phyloP scores from a whole-genome alignment of 2,113 vertebrate species.

The Stegastes partitus region DNA sequence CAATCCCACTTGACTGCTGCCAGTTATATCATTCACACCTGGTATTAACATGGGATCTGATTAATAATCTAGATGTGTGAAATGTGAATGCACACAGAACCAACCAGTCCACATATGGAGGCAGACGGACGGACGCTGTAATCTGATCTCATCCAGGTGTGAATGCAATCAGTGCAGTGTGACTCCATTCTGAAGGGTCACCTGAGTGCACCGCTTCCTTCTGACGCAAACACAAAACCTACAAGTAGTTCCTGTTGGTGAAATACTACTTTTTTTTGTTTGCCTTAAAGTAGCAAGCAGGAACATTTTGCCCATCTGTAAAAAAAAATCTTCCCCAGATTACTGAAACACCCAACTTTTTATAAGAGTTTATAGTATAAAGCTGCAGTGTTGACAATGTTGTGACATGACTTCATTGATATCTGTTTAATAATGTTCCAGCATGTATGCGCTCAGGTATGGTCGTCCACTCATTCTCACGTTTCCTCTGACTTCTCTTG shows the following conservation, averaged over 20 bases:
- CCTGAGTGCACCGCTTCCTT: background rate
- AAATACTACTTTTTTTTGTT: background rate
- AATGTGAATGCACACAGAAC: background rate
- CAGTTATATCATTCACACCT: background rate
- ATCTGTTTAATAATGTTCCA: constrained; percentile 9
- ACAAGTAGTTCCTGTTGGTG: background rate
- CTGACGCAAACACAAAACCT: background rate
- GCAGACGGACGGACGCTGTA: background rate
- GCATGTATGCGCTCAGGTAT: background rate
- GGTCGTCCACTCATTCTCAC: background rate
- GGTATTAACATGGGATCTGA: background rate
- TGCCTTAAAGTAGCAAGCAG: background rate
- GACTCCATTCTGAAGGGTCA: background rate
- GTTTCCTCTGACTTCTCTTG: constrained; percentile 33
- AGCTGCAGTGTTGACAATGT: constrained; percentile 2
- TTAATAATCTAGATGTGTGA: background rate
- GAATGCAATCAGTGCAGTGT: background rate
- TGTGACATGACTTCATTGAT: constrained; percentile 1
- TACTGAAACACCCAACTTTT: background rate
- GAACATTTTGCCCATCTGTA: no score
- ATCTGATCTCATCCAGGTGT: background rate
- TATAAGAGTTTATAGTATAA: background rate
- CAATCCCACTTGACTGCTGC: background rate
- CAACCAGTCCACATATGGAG: background rate
- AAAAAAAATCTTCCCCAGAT: background rate